Evolutionary conservation across 2,113 vertebrate species (phyloP).

Genomic region (Osmerus mordax): DNA sequence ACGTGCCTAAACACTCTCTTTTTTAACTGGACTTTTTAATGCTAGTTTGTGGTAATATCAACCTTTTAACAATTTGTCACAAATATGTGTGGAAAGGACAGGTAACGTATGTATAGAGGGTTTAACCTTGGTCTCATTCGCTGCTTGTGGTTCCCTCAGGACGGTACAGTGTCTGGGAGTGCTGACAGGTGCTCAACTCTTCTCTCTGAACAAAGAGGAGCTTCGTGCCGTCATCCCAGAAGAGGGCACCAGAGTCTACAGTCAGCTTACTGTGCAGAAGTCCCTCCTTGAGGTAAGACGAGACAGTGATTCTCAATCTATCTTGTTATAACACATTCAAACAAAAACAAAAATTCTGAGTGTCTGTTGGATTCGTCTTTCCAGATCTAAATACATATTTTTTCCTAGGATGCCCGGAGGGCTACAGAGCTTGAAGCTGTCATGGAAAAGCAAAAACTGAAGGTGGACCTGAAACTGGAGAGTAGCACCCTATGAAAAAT

Average conservation of each 20-base stretch:
- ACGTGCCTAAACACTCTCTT: no score
- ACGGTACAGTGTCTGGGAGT: slow-evolving; percentile 71
- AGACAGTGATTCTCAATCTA: neutral
- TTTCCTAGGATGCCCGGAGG: slow-evolving; percentile 61
- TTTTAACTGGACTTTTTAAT: no score
- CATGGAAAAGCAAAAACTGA: slow-evolving; percentile 89
- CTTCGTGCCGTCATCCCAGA: slow-evolving; percentile 74
- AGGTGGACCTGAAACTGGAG: slow-evolving; percentile 75
- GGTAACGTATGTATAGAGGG: neutral
- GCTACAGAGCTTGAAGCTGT: slow-evolving; percentile 80
- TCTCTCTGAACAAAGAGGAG: slow-evolving; percentile 79
- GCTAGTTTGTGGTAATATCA: no score
- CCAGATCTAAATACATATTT: neutral
- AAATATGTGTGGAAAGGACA: no score
- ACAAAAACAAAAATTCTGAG: neutral
- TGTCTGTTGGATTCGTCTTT: neutral
- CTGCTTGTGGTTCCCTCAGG: slow-evolving; percentile 45
- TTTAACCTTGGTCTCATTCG: neutral
- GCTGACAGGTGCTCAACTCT: slow-evolving; percentile 75
- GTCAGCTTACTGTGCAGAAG: slow-evolving; percentile 84
- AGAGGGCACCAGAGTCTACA: slow-evolving; percentile 81
- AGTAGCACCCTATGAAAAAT: slow-evolving; percentile 66
- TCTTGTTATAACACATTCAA: neutral
- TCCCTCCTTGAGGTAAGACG: slow-evolving; percentile 74
- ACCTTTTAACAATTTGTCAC: no score